Evolutionary conservation across 2,797 vertebrate genomes (phyloP).

Genomic region (Gadopsis bispinosus): DNA sequence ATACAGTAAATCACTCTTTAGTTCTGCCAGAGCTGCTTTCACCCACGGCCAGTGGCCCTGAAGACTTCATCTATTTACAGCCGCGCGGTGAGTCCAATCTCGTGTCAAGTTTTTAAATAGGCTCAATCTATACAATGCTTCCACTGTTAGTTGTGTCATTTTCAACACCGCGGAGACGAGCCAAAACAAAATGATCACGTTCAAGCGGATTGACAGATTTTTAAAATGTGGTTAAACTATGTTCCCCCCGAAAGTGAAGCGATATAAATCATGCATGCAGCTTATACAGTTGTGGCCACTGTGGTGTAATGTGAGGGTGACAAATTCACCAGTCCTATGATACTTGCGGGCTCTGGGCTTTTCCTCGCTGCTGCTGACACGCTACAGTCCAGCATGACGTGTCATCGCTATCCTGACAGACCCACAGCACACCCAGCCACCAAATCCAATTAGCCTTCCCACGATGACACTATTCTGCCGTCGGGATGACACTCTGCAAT

Average conservation of each 20-base stretch:
- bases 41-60: constrained; percentile 62
- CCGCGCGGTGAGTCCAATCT: constrained; percentile 61
- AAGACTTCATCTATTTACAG: constrained; percentile 74
- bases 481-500: constrained; percentile 67
- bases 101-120: constrained; percentile 66
- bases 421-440: constrained; percentile 61
- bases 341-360: constrained; percentile 63
- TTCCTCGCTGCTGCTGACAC: constrained; percentile 62
- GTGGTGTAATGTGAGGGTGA: constrained; percentile 73
- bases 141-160: constrained; percentile 55
- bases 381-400: constrained; percentile 61
- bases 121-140: constrained; percentile 62
- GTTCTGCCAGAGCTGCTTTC: constrained; percentile 75
- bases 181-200: constrained; percentile 37
- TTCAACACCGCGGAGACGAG: constrained; percentile 32
- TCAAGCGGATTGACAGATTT: constrained; percentile 41
- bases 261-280: constrained; percentile 62
- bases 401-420: constrained; percentile 71
- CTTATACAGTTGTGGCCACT: constrained; percentile 69
- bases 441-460: constrained; percentile 82
- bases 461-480: constrained; percentile 66
- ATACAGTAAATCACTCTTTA: constrained; percentile 84
- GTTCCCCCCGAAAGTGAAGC: constrained; percentile 19
- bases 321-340: constrained; percentile 79
- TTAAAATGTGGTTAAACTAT: constrained; percentile 37